Base-by-base conservation (phyloP, 2,888 invertebrate genomes). In the Heteromyza rotundicornis region DNA sequence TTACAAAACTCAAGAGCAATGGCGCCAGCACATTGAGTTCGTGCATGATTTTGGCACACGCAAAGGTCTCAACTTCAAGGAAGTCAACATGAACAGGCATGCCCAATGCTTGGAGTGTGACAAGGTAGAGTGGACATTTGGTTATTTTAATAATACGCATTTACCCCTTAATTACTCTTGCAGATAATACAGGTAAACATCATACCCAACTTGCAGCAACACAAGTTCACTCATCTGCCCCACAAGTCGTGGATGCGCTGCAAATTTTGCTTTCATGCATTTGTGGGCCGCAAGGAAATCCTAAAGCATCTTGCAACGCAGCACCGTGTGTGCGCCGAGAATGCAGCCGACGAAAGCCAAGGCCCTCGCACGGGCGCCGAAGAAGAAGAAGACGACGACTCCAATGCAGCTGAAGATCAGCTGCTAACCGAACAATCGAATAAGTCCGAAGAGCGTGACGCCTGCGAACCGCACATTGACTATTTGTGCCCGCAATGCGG, bases 401-500 rank as follows among this genome's bases (percentile, higher is more conserved):
- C 64, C n/a, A 53, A 60, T 16, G 60, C 16, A 22, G 54, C 27
- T 2, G 62, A 62, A 24, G 73, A 69, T 10, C n/a, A 62, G 64
- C 65, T 50, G 63, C 56, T 10, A 5, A 47, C 47, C 58, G 71
- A 68, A n/a, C 64, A 64, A n/a, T 57, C 68, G 1, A 16, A 56
- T 10, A 36, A 74, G 61, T 16, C 53, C 2, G 63, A 56, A 0
- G 76, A 71, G 1, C 60, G 69, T 7, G 44, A n/a, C 27, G 44
- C 16, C 14, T 61, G n/a, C 73, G 79, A 79, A 47, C 73, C 74
- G 1, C 77, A 79, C 52, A 79, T 79, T 35, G 77, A 79, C 35
- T 79, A 79, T 51, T 66, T 79, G 14, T 79, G 79, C 32, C 79
- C 79, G 47, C 75, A 77, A 54, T 79, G 79, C 61, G 79, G 79